phyloP scores from a whole-genome alignment of 2,888 invertebrate genomes.

The Lithophane semibrunnea region DNA sequence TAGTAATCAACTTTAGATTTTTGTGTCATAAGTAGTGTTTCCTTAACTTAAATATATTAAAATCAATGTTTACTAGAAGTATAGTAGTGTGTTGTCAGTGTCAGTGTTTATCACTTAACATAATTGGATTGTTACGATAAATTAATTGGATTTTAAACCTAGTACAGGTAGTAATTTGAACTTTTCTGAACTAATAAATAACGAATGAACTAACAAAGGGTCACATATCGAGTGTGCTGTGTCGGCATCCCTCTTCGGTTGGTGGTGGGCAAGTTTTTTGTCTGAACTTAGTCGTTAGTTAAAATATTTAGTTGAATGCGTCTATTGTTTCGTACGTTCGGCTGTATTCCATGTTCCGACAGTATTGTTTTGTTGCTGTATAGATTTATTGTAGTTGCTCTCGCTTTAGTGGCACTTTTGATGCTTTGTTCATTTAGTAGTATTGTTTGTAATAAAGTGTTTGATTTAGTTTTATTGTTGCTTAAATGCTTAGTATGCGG shows the following conservation, averaged over 20 bases:
- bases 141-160: slow-evolving; percentile 68
- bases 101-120: slow-evolving; percentile 64
- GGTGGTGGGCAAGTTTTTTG: slow-evolving; percentile 80
- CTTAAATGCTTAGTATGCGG: slow-evolving; percentile 37
- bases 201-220: slow-evolving; percentile 67
- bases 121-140: slow-evolving; percentile 70
- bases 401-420: slow-evolving; percentile 59
- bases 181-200: slow-evolving; percentile 63
- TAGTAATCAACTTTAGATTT: slow-evolving; percentile 62
- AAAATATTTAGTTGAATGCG: slow-evolving; percentile 80
- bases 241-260: slow-evolving; percentile 77
- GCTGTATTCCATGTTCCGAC: slow-evolving; percentile 74
- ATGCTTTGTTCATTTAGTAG: slow-evolving; percentile 64
- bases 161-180: slow-evolving; percentile 69
- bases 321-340: slow-evolving; percentile 78
- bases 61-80: slow-evolving; percentile 41
- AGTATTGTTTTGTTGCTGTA: slow-evolving; percentile 72
- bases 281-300: slow-evolving; percentile 78
- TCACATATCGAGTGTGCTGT: slow-evolving; percentile 58
- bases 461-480: slow-evolving; percentile 53
- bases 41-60: slow-evolving; percentile 13
- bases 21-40: slow-evolving; percentile 33
- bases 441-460: slow-evolving; percentile 57
- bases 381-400: slow-evolving; percentile 75
- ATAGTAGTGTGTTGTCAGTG: slow-evolving; percentile 61